Evolutionary conservation across 2,888 invertebrate genomes (phyloP).

Genomic region (Polyommatus iphigenia): DNA sequence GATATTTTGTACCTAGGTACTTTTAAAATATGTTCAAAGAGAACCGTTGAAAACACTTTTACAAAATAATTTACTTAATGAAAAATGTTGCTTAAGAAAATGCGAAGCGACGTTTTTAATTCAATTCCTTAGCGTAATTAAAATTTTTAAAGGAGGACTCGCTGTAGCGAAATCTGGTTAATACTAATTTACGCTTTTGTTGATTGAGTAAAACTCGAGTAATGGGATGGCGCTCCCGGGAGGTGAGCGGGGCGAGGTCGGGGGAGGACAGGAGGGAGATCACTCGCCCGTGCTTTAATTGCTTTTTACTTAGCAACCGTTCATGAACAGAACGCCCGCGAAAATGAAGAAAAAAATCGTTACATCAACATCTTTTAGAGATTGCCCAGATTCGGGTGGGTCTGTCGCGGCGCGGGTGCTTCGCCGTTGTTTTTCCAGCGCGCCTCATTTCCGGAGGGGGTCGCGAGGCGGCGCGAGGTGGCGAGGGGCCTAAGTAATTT

Average conservation of each 20-base stretch:
- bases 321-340: slow-evolving; percentile 75
- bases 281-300: slow-evolving; percentile 81
- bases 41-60: slow-evolving; percentile 5
- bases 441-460: slow-evolving; percentile 78
- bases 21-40: no score
- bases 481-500: slow-evolving; percentile 84
- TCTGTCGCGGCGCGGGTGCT: slow-evolving; percentile 63
- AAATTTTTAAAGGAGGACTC: slow-evolving; percentile 28
- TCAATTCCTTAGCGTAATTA: slow-evolving; percentile 28
- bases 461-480: slow-evolving; percentile 64
- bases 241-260: slow-evolving; percentile 44
- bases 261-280: slow-evolving; percentile 57
- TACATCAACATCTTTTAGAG: slow-evolving; percentile 79
- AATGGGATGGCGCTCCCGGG: slow-evolving; percentile 48
- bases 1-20: no score
- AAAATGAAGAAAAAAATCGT: slow-evolving; percentile 79
- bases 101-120: slow-evolving; percentile 25
- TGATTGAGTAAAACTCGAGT: slow-evolving; percentile 63
- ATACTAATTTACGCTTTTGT: slow-evolving; percentile 59
- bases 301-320: slow-evolving; percentile 81
- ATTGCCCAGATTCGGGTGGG: slow-evolving; percentile 78
- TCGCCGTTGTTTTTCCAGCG: slow-evolving; percentile 79
- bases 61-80: slow-evolving; percentile 22
- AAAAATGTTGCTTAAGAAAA: slow-evolving; percentile 25
- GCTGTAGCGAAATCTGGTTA: slow-evolving; percentile 37